Percentiles rank a stretch among this genome's conserved stretches.
These are phyloP conservation scores for Phyto melanocephala DNA, from an alignment of 2,888 invertebrate genomes.

Conservation along the genomic window DNA sequence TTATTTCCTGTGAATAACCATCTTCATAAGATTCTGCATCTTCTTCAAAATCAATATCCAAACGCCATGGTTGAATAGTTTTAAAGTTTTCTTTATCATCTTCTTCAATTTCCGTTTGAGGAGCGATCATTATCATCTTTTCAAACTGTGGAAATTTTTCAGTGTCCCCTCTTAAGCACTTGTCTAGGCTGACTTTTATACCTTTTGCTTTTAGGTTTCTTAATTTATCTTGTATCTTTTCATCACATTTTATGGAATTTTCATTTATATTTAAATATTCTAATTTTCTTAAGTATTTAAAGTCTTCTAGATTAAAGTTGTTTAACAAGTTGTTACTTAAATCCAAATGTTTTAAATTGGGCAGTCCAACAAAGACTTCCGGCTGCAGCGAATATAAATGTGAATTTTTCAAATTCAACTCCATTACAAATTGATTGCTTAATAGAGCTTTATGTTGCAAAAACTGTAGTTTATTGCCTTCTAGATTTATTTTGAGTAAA, in stretches of 20 bases:
- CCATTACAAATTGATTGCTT: conserved; percentile 81
- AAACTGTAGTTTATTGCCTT: conserved; percentile 82
- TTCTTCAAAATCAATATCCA: conserved; percentile 6
- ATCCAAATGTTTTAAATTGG: conserved; percentile 81
- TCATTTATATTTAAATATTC: conserved; percentile 79
- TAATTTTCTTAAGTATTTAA: conserved; percentile 79
- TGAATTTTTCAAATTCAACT: conserved; percentile 82
- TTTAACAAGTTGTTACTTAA: conserved; percentile 83
- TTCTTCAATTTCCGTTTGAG: conserved; percentile 56
- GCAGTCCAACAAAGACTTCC: conserved; percentile 80
- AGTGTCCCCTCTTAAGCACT: neutral
- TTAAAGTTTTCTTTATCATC: conserved; percentile 19
- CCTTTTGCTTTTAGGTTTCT: conserved; percentile 69
- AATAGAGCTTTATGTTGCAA: conserved; percentile 81
- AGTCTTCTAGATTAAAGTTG: conserved; percentile 79
- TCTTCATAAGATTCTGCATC: conserved; percentile 27
- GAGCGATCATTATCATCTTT: conserved; percentile 68
- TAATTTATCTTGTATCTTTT: conserved; percentile 72
- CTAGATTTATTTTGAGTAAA: conserved; percentile 81
- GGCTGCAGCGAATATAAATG: conserved; percentile 81
- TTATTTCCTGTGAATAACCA: neutral
- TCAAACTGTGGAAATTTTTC: conserved; percentile 69
- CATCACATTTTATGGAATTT: conserved; percentile 82
- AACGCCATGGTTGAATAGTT: conserved; percentile 28
- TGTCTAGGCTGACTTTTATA: conserved; percentile 68